Percentiles rank a stretch among this genome's conserved stretches.
phyloP scores from a whole-genome alignment of 2,113 vertebrate genomes.

The Pseudorhombus dupliciocellatus region DNA sequence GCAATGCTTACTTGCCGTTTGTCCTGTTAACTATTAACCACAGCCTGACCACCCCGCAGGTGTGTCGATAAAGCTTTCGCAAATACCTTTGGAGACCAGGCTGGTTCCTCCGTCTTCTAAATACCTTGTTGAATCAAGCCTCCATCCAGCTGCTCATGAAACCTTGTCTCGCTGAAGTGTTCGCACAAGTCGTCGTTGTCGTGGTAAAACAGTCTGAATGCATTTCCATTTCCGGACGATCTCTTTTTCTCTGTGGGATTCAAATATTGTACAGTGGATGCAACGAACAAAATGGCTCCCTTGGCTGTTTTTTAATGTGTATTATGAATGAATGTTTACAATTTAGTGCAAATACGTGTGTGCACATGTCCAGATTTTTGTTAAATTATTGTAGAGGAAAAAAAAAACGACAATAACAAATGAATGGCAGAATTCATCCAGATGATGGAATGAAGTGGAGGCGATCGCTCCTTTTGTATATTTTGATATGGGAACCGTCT shows the following conservation, averaged over 20 bases:
- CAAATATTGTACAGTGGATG: constrained; percentile 56
- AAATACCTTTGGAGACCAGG: constrained; percentile 8
- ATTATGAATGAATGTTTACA: constrained; percentile 75
- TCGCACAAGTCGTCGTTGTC: constrained; percentile 49
- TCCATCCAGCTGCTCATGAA: constrained; percentile 42
- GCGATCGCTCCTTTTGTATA: constrained; percentile 56
- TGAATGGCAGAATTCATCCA: constrained; percentile 28
- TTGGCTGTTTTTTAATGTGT: constrained; percentile 39
- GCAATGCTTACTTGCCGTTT: constrained; percentile 16
- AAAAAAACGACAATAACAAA: constrained; percentile 11
- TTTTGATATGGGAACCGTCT: constrained; percentile 70
- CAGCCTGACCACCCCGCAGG: constrained; percentile 16
- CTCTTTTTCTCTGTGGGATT: constrained; percentile 28
- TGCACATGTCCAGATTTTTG: constrained; percentile 42
- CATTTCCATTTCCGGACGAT: constrained; percentile 43
- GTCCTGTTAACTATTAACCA: constrained; percentile 19
- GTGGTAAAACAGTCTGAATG: constrained; percentile 43
- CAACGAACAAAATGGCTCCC: constrained; percentile 40
- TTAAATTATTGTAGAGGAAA: constrained; percentile 66
- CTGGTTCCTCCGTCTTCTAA: constrained; percentile 25
- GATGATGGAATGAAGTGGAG: constrained; percentile 33
- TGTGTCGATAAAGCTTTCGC: constrained; percentile 38
- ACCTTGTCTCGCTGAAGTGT: constrained; percentile 51
- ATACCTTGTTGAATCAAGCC: constrained; percentile 24
- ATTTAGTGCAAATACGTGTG: constrained; percentile 55